Evolutionary conservation across 2,113 vertebrate genomes (phyloP).

Genomic region (Sander lucioperca): DNA sequence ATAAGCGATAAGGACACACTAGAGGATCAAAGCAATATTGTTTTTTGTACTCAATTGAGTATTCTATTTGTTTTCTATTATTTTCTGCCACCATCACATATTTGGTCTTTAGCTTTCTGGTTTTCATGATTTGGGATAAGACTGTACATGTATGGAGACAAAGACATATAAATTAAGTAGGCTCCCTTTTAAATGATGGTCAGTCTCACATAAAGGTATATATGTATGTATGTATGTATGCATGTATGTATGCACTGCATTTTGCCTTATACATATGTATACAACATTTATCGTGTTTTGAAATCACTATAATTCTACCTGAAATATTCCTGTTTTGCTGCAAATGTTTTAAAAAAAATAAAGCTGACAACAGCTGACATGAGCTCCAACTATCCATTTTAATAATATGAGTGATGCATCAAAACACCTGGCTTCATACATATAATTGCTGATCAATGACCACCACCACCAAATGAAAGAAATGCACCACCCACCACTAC

Average conservation of each 20-base stretch:
- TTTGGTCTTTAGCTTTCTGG: background rate
- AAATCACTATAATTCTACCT: background rate
- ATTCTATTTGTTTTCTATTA: background rate
- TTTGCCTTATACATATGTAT: background rate
- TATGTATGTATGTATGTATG: too few species aligned
- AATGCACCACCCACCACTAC: background rate
- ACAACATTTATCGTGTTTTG: background rate
- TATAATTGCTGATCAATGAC: background rate
- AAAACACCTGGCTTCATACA: background rate
- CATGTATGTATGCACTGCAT: background rate
- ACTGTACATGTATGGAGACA: background rate
- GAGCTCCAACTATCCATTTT: background rate
- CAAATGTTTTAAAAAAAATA: background rate
- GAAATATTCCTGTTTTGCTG: background rate
- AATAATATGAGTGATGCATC: too few species aligned
- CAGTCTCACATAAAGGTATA: background rate
- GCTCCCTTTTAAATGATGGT: background rate
- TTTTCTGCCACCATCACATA: background rate
- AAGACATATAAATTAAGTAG: background rate
- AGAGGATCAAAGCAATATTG: constrained; percentile 3
- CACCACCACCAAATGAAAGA: too few species aligned
- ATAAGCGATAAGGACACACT: background rate
- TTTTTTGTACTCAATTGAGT: background rate
- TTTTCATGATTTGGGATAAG: background rate
- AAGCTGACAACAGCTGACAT: background rate